Percentiles rank a stretch among this genome's conserved stretches.
Evolutionary conservation across 2,113 vertebrate species (phyloP).

Genomic region (Amazona guildingii): DNA sequence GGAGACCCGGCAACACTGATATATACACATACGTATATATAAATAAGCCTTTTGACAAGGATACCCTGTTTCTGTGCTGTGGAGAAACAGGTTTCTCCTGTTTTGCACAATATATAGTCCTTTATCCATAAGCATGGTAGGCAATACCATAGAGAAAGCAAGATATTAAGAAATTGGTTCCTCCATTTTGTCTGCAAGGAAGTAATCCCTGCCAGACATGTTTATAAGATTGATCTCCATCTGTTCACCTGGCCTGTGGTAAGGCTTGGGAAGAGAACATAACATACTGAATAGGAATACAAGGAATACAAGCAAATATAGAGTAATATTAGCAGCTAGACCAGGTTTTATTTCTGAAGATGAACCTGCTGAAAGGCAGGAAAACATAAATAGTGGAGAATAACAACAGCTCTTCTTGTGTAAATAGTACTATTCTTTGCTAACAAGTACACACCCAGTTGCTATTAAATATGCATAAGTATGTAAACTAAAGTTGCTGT

Average conservation of each 20-base stretch:
- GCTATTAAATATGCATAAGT: not conserved
- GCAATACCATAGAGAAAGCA: not conserved
- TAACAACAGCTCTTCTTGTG: not conserved
- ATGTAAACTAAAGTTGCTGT: not conserved
- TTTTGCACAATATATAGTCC: not conserved
- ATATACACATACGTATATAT: too few relatives aligned
- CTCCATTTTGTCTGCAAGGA: not conserved
- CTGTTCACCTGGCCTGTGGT: not conserved
- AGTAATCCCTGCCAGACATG: not conserved
- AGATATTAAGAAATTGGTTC: not conserved
- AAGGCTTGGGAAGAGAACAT: not conserved
- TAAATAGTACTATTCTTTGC: not conserved
- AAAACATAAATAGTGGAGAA: not conserved
- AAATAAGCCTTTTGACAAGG: not conserved
- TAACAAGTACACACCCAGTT: not conserved
- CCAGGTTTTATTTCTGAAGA: not conserved
- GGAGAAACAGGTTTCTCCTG: not conserved
- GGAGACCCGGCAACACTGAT: not conserved
- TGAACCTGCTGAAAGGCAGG: not conserved
- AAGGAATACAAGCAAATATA: not conserved
- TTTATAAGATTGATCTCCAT: not conserved
- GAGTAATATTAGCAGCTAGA: not conserved
- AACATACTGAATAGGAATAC: too few relatives aligned
- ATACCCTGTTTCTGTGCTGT: not conserved
- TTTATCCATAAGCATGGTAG: not conserved